These are phyloP conservation scores for Conistra vaccinii DNA, from an alignment of 2,888 invertebrate genomes.

Conservation along the genomic window DNA sequence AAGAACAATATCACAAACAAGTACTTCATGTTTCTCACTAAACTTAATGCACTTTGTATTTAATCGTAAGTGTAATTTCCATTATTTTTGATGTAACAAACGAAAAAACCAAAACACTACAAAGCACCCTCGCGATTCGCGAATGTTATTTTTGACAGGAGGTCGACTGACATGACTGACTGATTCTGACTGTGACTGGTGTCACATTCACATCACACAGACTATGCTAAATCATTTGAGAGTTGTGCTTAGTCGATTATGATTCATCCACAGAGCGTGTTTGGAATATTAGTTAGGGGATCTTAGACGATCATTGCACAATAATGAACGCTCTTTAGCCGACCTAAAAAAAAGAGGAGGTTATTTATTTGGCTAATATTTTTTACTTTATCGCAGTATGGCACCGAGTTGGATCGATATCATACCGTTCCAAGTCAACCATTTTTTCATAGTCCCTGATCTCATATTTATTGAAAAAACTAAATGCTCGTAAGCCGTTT, in stretches of 20 bases:
- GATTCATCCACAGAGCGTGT: rapidly evolving
- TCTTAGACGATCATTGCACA: neutral
- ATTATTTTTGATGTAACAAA: constrained; percentile 69
- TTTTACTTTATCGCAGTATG: neutral
- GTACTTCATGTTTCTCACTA: constrained; percentile 77
- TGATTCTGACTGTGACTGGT: constrained; percentile 6
- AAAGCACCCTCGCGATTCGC: constrained; percentile 55
- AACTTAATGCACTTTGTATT: constrained; percentile 58
- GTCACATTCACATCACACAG: too few relatives aligned
- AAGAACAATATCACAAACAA: constrained; percentile 79
- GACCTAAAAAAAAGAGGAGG: neutral
- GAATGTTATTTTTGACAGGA: constrained; percentile 58
- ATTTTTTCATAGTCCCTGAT: neutral
- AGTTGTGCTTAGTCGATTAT: constrained; percentile 27
- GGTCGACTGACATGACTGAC: too few relatives aligned
- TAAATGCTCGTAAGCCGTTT: too few relatives aligned
- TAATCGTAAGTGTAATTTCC: constrained; percentile 64
- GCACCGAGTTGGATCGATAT: neutral
- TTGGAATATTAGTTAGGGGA: neutral
- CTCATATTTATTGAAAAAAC: too few relatives aligned
- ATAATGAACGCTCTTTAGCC: too few relatives aligned
- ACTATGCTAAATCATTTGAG: constrained; percentile 33
- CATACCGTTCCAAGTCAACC: neutral
- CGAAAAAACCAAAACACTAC: constrained; percentile 67
- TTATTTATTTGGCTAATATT: neutral